Conservation (phyloP, 2,797 vertebrate species). For the Apogon hyalosoma region DNA sequence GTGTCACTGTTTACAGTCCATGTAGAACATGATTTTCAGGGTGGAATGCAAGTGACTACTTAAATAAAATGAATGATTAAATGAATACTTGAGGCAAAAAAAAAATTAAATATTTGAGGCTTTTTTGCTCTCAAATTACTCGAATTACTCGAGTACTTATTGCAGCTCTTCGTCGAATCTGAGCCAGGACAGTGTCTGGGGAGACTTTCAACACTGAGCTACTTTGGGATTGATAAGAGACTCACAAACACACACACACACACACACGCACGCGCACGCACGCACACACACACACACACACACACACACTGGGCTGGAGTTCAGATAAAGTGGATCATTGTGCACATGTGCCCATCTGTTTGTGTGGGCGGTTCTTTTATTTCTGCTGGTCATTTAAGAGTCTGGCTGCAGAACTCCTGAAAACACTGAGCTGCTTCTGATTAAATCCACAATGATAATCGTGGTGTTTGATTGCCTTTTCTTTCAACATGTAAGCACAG, state of each 20-base stretch:
- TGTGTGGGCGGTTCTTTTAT: constrained; percentile 24
- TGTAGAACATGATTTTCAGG: too few relatives aligned
- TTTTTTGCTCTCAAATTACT: too few relatives aligned
- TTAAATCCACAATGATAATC: constrained; percentile 19
- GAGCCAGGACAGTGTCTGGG: constrained; percentile 43
- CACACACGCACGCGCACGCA: constrained; percentile 1
- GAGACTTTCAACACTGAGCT: constrained; percentile 24
- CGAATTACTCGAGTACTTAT: too few relatives aligned
- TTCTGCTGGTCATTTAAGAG: background rate
- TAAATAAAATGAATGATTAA: too few relatives aligned
- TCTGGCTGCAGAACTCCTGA: constrained; percentile 1
- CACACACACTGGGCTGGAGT: constrained; percentile 10
- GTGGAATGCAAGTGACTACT: too few relatives aligned
- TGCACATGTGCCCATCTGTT: constrained; percentile 30
- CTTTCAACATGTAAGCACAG: constrained; percentile 34
- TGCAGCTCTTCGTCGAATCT: constrained; percentile 12
- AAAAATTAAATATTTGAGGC: too few relatives aligned
- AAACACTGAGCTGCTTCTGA: constrained; percentile 40
- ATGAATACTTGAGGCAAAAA: too few relatives aligned
- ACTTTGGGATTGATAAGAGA: constrained; percentile 55
- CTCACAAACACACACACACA: constrained; percentile 16
- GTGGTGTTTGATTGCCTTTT: constrained; percentile 41
- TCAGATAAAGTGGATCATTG: constrained; percentile 52
- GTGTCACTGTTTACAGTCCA: too few relatives aligned
- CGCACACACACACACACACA: constrained; percentile 19